Evolutionary conservation across 2,797 vertebrate genomes (phyloP).

Genomic region (Gallinago stenura): DNA sequence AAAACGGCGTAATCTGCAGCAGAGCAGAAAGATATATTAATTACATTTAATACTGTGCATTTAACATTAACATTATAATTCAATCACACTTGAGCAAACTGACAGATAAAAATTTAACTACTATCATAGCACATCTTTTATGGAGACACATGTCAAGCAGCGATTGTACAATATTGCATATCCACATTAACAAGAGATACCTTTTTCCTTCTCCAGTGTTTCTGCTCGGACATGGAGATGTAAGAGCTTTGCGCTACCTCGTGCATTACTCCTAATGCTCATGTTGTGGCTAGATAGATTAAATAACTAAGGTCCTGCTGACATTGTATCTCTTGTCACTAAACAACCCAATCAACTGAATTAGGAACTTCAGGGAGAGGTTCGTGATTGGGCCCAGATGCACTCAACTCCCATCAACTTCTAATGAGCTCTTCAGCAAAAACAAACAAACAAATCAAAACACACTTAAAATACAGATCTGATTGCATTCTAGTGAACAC

Average conservation of each 20-base stretch:
- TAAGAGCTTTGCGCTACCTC: background rate
- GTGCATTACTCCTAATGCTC: background rate
- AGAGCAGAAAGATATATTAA: background rate
- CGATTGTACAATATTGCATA: background rate
- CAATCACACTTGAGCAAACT: background rate
- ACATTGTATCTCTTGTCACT: slow-evolving; percentile 17
- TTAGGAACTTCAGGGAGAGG: background rate
- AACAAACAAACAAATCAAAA: background rate
- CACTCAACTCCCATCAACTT: background rate
- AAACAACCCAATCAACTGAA: background rate
- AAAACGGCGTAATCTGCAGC: slow-evolving; percentile 11
- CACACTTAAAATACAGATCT: background rate
- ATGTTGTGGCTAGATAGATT: background rate
- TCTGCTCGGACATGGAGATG: background rate
- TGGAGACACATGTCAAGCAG: background rate
- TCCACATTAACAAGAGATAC: background rate
- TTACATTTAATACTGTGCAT: background rate
- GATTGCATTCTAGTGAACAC: background rate
- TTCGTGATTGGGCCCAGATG: background rate
- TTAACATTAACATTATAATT: background rate
- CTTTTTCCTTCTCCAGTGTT: background rate
- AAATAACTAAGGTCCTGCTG: slow-evolving; percentile 5
- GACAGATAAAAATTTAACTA: background rate
- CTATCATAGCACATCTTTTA: background rate
- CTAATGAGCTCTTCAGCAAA: background rate